Conservation (phyloP, 2,113 vertebrate genomes). For the Puntigrus tetrazona region DNA sequence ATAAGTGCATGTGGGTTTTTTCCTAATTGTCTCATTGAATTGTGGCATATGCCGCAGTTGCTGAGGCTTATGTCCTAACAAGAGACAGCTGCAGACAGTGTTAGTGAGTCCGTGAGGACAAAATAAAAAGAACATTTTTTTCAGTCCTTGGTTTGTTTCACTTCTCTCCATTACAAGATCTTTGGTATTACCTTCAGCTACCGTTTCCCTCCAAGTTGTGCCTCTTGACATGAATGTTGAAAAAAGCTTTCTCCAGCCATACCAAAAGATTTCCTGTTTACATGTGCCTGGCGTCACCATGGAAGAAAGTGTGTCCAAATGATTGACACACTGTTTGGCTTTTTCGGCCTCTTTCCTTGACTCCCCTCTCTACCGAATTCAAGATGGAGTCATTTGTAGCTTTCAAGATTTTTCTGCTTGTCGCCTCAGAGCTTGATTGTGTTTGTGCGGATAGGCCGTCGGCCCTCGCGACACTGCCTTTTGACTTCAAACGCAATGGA, state of each 20-base stretch:
- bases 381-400: constrained; percentile 39
- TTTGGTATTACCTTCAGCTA: constrained; percentile 22
- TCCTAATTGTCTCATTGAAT: constrained; percentile 15
- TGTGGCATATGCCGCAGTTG: constrained; percentile 33
- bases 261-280: constrained; percentile 53
- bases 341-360: background rate
- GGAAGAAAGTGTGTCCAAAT: constrained; percentile 49
- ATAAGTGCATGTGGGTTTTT: background rate
- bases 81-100: constrained; percentile 38
- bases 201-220: background rate
- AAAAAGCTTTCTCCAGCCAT: constrained; percentile 39
- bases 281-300: constrained; percentile 27
- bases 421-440: constrained; percentile 35
- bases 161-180: background rate
- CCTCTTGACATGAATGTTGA: constrained; percentile 34
- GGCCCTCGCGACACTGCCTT: background rate
- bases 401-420: constrained; percentile 36
- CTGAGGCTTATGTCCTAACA: constrained; percentile 15
- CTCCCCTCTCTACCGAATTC: background rate
- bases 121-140: background rate
- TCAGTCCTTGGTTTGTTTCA: constrained; percentile 16
- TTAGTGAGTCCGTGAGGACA: constrained; percentile 24
- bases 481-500: constrained; percentile 38
- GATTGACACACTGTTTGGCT: constrained; percentile 44
- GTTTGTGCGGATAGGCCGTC: constrained; percentile 24